phyloP scores from a whole-genome alignment of 2,113 vertebrate genomes.

The Etheostoma spectabile region DNA sequence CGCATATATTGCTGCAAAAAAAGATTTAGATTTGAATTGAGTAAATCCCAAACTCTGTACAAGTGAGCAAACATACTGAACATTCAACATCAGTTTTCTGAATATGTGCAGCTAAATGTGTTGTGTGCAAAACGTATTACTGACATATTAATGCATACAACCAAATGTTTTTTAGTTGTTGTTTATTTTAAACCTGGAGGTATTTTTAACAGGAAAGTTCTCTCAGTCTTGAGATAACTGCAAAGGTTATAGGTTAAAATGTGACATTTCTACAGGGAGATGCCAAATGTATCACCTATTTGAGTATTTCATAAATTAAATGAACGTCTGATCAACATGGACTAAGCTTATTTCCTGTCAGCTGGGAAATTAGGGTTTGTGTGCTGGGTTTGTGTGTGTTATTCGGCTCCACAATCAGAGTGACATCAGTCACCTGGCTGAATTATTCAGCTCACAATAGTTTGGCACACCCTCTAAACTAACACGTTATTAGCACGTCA shows the following conservation, averaged over 20 bases:
- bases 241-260: conserved; percentile 47
- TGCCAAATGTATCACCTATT: conserved; percentile 64
- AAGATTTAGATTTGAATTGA: background rate
- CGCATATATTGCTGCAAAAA: background rate
- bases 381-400: conserved; percentile 20
- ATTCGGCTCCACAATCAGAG: conserved; percentile 3
- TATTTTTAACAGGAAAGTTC: conserved; percentile 22
- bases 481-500: conserved; percentile 15
- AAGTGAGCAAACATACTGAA: background rate
- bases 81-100: background rate
- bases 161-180: background rate
- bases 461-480: conserved; percentile 29
- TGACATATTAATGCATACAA: background rate
- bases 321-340: conserved; percentile 16
- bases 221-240: conserved; percentile 22
- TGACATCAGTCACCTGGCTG: conserved; percentile 19
- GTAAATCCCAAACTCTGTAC: background rate
- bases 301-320: conserved; percentile 41
- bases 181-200: background rate
- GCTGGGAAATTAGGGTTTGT: background rate
- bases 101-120: conserved; percentile 5
- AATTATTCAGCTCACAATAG: conserved; percentile 19
- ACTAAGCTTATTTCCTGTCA: background rate
- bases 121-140: background rate
- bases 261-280: conserved; percentile 42